A percentile compares a stretch with the other conserved stretches of the same genome.
Evolutionary conservation across 2,797 vertebrate genomes (phyloP).

Genomic region (Anguilla megastoma): DNA sequence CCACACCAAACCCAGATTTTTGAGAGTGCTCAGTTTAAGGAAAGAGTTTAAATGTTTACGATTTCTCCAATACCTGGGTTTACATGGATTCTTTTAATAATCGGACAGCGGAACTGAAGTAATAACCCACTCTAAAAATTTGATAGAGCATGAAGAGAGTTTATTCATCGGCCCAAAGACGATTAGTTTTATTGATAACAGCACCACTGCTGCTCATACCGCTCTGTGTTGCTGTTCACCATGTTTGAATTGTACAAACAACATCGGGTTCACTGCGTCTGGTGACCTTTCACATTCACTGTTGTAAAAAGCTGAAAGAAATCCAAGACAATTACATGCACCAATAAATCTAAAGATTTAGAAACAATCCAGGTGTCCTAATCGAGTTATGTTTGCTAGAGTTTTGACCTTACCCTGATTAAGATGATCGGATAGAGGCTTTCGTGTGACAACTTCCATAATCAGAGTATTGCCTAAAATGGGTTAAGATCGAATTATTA

Average conservation of each 20-base stretch:
- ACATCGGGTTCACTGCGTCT: background rate
- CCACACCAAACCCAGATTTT: background rate
- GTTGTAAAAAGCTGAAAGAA: background rate
- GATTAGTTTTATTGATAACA: background rate
- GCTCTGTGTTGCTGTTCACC: background rate
- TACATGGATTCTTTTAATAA: background rate
- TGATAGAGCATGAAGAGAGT: background rate
- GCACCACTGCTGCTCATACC: background rate
- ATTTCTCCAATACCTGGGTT: background rate
- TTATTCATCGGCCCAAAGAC: background rate
- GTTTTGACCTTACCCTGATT: background rate
- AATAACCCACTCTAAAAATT: background rate
- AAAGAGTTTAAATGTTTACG: background rate
- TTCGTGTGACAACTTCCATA: background rate
- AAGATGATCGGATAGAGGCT: background rate
- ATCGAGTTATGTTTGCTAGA: background rate
- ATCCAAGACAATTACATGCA: background rate
- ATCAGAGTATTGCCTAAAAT: background rate
- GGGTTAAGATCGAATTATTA: background rate
- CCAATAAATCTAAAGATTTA: background rate
- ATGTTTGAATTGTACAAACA: background rate
- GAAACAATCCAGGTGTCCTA: background rate
- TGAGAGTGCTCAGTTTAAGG: background rate
- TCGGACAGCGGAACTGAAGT: no score
- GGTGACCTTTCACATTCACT: background rate